Base-by-base conservation (phyloP, 2,888 invertebrate genomes). In the Ptilodon capucinus region DNA sequence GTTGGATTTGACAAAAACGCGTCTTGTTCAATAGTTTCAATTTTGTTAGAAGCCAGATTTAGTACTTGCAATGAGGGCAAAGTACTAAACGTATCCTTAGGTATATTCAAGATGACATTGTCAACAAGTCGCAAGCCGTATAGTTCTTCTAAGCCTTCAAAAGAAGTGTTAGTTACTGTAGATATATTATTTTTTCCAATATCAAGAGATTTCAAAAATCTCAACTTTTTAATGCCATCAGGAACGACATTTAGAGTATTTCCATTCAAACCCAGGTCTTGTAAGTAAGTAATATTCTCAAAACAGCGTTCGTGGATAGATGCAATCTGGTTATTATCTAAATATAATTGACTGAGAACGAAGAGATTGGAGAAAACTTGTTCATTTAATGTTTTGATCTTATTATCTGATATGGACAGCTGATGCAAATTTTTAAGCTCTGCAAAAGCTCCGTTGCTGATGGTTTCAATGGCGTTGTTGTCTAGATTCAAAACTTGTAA, bases 161-260 rank as follows among this genome's bases (percentile, higher is more conserved):
- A 95, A 18, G 95, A 95, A 30, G 93, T 92, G 74, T 95, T 95
- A n/a, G 91, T 92, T 53, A 97, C 92, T 48, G 88, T 90, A 41
- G 93, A 92, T 62, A 97, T 94, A 55, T 93, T 93, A 81, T 97
- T 97, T 76, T 96, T 95, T 4, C 95, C 96, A 55, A 97, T 91
- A 80, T 97, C 96, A 43, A 97, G 92, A 0, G 95, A 94, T 79
- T 95, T 95, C 47, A 97, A 84, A 69, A 94, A 93, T 42, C 92
- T 84, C 34, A 96, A 83, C 57, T 93, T 93, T 46, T 92, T 93
- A 11, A 95, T 92, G 2, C 95, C 94, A 45, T 91, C 92, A 18
- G 96, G 95, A 34, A 95, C 91, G 41, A 91, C 91, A 42, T 92
- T 93, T 30, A 96, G 84, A 53, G 84, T 84, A 74, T 97, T 97